These are phyloP conservation scores for Takifugu flavidus DNA, from an alignment of 2,113 vertebrate species.

Conservation along the genomic window DNA sequence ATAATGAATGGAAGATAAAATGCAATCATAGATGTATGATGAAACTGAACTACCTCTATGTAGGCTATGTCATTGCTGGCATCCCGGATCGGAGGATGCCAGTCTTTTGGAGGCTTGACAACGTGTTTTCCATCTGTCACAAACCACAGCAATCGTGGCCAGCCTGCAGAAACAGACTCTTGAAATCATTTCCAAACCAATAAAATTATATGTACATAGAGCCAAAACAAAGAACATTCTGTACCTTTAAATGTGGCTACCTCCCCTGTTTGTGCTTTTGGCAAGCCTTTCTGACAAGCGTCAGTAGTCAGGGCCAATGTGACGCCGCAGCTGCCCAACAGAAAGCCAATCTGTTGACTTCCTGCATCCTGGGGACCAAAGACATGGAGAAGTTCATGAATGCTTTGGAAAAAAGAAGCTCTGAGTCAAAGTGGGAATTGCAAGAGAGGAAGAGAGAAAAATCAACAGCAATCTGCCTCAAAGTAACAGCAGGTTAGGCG, in stretches of 20 bases:
- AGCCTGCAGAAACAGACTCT: constrained; percentile 74
- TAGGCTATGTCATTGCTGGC: constrained; percentile 84
- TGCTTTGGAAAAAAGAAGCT: neutral
- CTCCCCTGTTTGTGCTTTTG: constrained; percentile 93
- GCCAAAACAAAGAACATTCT: constrained; percentile 10
- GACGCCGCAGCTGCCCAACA: constrained; percentile 93
- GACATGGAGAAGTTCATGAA: constrained; percentile 4
- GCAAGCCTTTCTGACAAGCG: constrained; percentile 94
- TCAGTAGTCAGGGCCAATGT: constrained; percentile 91
- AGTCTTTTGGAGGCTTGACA: constrained; percentile 91
- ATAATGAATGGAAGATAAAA: neutral
- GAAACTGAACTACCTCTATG: constrained; percentile 81
- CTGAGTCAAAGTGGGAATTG: constrained; percentile 9
- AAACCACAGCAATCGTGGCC: constrained; percentile 92
- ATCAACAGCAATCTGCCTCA: constrained; percentile 33
- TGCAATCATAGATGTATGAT: neutral
- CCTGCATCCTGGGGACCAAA: constrained; percentile 83
- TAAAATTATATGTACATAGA: neutral
- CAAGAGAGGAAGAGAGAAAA: constrained; percentile 10
- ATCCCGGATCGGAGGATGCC: constrained; percentile 81
- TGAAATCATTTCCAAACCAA: constrained; percentile 9
- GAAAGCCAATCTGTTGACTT: constrained; percentile 93
- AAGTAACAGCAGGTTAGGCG: constrained; percentile 46
- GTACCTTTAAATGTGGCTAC: constrained; percentile 93
- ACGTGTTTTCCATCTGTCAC: constrained; percentile 95